phyloP scores from a whole-genome alignment of 1,140 invertebrate genomes.

The Littorina saxatilis region DNA sequence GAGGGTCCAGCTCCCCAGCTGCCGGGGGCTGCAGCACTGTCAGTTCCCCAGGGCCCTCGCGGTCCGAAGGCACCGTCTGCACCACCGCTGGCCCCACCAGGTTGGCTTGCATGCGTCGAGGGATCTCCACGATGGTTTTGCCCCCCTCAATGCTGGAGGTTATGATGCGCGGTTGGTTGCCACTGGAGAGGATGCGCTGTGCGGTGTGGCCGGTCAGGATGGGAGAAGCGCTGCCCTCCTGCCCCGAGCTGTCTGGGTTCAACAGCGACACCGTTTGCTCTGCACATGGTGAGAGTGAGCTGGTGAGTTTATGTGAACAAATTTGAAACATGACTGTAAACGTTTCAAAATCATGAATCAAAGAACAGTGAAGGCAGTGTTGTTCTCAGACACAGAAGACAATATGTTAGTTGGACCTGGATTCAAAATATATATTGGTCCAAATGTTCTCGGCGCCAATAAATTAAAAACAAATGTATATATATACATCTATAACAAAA shows the following conservation, averaged over 20 bases:
- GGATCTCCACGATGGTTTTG: not conserved
- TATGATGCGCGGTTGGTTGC: not conserved
- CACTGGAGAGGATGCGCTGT: not conserved
- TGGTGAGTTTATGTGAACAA: not conserved
- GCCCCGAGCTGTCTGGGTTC: slow-evolving; percentile 44
- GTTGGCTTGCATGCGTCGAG: not conserved
- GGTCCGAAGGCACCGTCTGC: not conserved
- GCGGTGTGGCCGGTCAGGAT: not conserved
- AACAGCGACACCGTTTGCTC: slow-evolving; percentile 68
- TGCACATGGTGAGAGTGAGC: slow-evolving; percentile 37
- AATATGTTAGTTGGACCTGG: too few relatives aligned
- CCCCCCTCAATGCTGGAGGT: not conserved
- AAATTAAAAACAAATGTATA: too few relatives aligned
- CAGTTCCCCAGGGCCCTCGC: not conserved
- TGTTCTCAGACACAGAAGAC: too few relatives aligned
- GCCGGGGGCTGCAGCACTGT: slow-evolving; percentile 29
- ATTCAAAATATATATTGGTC: too few relatives aligned
- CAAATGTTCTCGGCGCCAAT: too few relatives aligned
- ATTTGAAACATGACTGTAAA: too few relatives aligned
- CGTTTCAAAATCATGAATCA: too few relatives aligned
- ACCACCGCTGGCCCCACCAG: not conserved
- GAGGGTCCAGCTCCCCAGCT: slow-evolving; percentile 68
- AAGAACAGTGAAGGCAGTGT: too few relatives aligned
- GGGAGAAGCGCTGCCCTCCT: not conserved
- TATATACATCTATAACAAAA: too few relatives aligned